Conservation (phyloP, 2,797 vertebrate species). For the Nyctibius grandis region DNA sequence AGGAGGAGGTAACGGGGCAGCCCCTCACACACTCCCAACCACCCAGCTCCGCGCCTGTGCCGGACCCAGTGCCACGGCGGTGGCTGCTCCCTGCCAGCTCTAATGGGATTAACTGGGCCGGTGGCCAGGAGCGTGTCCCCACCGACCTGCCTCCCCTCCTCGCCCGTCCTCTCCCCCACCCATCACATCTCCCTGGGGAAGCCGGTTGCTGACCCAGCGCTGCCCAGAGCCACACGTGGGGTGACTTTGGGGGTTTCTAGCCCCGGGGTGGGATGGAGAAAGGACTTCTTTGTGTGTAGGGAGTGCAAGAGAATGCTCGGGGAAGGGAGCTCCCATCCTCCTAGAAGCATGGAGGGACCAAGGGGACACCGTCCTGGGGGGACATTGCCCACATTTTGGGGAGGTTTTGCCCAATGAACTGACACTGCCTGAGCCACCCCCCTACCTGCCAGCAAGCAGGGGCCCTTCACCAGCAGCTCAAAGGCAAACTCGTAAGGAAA, state of each 20-base stretch:
- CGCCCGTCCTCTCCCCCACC: background rate
- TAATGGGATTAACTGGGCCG: background rate
- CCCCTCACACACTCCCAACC: background rate
- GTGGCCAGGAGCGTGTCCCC: background rate
- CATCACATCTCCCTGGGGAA: background rate
- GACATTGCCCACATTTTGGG: background rate
- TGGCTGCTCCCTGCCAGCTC: background rate
- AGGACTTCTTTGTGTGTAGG: background rate
- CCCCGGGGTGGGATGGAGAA: background rate
- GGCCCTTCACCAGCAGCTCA: conserved; percentile 93
- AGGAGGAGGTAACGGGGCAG: background rate
- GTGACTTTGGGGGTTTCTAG: background rate
- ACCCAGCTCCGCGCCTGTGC: rapidly evolving
- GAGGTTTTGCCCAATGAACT: background rate
- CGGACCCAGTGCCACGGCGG: rapidly evolving
- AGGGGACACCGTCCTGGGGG: background rate
- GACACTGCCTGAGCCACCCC: rapidly evolving
- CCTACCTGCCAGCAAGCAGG: conserved; percentile 92
- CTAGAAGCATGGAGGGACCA: background rate
- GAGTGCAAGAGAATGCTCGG: background rate
- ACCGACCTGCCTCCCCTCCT: background rate
- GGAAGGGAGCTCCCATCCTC: background rate
- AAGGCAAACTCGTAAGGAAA: conserved; percentile 91
- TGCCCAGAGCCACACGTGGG: background rate
- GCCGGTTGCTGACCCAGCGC: background rate